Percentiles rank a stretch among this genome's conserved stretches.
phyloP scores from a whole-genome alignment of 2,113 vertebrate species.

The Callocephalon fimbriatum region DNA sequence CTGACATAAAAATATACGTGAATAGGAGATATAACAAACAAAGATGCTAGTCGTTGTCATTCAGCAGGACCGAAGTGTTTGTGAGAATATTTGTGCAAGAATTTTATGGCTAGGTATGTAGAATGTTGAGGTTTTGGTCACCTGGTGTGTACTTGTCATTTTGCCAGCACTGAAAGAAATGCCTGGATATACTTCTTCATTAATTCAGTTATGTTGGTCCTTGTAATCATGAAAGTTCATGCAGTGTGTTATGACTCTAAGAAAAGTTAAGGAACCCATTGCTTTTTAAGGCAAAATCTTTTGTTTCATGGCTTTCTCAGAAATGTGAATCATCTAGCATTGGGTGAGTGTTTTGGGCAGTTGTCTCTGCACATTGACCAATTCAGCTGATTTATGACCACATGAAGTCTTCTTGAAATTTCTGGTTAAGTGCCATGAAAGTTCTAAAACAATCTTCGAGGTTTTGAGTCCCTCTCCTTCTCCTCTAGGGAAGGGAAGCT shows the following conservation, averaged over 20 bases:
- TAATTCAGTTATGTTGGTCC: background rate
- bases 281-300: background rate
- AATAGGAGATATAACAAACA: background rate
- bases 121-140: background rate
- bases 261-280: background rate
- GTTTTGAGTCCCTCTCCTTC: background rate
- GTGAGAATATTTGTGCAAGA: background rate
- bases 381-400: background rate
- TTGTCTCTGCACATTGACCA: conserved; percentile 1
- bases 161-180: background rate
- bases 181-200: background rate
- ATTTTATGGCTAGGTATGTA: background rate
- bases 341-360: background rate
- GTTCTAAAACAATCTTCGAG: background rate
- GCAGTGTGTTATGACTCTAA: background rate
- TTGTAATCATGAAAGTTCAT: background rate
- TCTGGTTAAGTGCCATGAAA: background rate
- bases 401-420: background rate
- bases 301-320: background rate
- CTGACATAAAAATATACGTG: background rate
- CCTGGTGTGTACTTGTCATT: background rate
- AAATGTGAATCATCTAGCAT: background rate
- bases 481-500: conserved; percentile 6
- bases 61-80: background rate
- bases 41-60: background rate